phyloP scores from a whole-genome alignment of 2,797 vertebrate species.

The Champsocephalus gunnari region DNA sequence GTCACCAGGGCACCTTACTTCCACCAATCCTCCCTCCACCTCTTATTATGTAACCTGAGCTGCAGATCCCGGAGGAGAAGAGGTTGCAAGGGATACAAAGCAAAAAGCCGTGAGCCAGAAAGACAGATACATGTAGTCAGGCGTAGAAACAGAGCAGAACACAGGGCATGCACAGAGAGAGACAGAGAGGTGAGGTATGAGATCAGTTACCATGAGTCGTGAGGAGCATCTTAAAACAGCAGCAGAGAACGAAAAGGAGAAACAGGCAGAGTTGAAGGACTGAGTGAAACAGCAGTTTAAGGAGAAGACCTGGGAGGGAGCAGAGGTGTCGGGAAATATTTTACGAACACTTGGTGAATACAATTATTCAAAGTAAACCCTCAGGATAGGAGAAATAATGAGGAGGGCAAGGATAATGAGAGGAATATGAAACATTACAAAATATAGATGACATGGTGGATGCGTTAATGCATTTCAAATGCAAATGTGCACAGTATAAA shows the following conservation, averaged over 20 bases:
- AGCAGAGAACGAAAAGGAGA: constrained; percentile 18
- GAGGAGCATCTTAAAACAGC: constrained; percentile 29
- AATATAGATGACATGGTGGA: not conserved
- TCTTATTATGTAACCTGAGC: constrained; percentile 69
- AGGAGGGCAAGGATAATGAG: not conserved
- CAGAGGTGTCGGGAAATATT: constrained; percentile 7
- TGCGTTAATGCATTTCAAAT: constrained; percentile 30
- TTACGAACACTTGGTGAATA: not conserved
- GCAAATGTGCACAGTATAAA: constrained; percentile 17
- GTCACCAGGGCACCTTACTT: constrained; percentile 18
- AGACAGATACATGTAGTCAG: constrained; percentile 38
- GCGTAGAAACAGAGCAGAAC: constrained; percentile 40
- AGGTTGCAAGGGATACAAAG: constrained; percentile 35
- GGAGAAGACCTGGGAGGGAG: not conserved
- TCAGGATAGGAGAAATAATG: not conserved
- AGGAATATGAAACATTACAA: not conserved
- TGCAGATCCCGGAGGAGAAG: constrained; percentile 48
- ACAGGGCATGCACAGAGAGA: constrained; percentile 37
- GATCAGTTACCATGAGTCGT: constrained; percentile 28
- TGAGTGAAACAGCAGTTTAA: constrained; percentile 18
- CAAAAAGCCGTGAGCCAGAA: constrained; percentile 39
- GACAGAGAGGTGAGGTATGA: constrained; percentile 31
- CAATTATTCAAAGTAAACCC: too few relatives aligned
- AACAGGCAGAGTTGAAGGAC: constrained; percentile 4
- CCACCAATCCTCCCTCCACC: constrained; percentile 35